Conservation (phyloP, 1,140 invertebrate genomes). For the Neuroterus valhalla region DNA sequence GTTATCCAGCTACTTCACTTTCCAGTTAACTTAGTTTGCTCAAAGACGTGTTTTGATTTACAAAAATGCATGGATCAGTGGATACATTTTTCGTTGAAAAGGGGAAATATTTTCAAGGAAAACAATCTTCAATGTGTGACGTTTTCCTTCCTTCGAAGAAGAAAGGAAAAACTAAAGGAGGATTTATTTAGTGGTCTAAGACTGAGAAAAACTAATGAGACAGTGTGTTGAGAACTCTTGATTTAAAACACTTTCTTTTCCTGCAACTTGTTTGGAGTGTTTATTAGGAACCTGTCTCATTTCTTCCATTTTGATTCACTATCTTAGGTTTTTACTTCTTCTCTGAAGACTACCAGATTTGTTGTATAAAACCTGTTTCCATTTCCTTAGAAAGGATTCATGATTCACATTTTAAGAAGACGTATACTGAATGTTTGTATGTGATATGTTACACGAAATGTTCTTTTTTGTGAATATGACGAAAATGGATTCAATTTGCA, state of each 20-base stretch:
- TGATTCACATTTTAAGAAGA: constrained; percentile 16
- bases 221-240: neutral
- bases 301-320: constrained; percentile 16
- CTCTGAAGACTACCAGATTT: neutral
- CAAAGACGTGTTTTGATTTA: neutral
- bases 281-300: constrained; percentile 21
- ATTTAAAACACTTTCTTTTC: constrained; percentile 29
- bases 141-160: too few species aligned
- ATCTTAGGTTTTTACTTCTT: constrained; percentile 7
- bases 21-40: neutral
- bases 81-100: too few species aligned
- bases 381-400: constrained; percentile 7
- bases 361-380: constrained; percentile 21
- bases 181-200: too few species aligned
- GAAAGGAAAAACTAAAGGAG: neutral
- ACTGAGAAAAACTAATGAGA: neutral
- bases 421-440: neutral
- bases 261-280: constrained; percentile 18
- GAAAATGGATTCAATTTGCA: too few species aligned
- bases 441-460: too few species aligned
- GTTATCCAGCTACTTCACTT: neutral
- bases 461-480: too few species aligned
- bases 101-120: too few species aligned
- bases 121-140: too few species aligned
- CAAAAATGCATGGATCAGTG: too few species aligned